phyloP scores from a whole-genome alignment of 2,888 invertebrate species.

The Pseudococcus longispinus region DNA sequence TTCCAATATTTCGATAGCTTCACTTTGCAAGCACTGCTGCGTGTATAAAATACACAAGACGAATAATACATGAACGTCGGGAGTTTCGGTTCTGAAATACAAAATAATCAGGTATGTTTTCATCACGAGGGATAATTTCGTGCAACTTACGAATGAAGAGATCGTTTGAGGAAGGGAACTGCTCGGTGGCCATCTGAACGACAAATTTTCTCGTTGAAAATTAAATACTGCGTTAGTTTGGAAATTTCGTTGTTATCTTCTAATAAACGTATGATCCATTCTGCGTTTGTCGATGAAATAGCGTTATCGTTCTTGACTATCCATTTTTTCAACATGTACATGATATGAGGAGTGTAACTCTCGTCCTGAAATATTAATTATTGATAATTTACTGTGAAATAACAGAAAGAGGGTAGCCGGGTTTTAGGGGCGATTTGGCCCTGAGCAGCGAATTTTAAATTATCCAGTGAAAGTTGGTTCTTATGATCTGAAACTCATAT shows the following conservation, averaged over 20 bases:
- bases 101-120: neutral
- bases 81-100: slow-evolving; percentile 13
- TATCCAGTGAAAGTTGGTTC: no score
- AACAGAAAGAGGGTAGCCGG: no score
- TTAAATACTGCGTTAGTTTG: slow-evolving; percentile 8
- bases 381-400: neutral
- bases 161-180: slow-evolving; percentile 6
- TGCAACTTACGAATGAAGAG: slow-evolving; percentile 1
- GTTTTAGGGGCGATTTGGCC: no score
- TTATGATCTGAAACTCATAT: no score
- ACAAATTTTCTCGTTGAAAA: slow-evolving; percentile 35
- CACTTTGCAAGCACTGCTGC: slow-evolving; percentile 39
- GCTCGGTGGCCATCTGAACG: slow-evolving; percentile 35
- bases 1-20: neutral
- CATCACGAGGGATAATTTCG: neutral
- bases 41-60: neutral
- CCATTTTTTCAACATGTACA: slow-evolving; percentile 48
- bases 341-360: slow-evolving; percentile 11
- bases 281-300: neutral
- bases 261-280: slow-evolving; percentile 46
- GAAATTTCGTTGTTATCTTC: slow-evolving; percentile 36
- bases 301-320: slow-evolving; percentile 2
- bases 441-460: no score
- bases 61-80: slow-evolving; percentile 35
- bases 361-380: neutral